phyloP scores from a whole-genome alignment of 1,140 invertebrate species.

The Periplaneta americana region DNA sequence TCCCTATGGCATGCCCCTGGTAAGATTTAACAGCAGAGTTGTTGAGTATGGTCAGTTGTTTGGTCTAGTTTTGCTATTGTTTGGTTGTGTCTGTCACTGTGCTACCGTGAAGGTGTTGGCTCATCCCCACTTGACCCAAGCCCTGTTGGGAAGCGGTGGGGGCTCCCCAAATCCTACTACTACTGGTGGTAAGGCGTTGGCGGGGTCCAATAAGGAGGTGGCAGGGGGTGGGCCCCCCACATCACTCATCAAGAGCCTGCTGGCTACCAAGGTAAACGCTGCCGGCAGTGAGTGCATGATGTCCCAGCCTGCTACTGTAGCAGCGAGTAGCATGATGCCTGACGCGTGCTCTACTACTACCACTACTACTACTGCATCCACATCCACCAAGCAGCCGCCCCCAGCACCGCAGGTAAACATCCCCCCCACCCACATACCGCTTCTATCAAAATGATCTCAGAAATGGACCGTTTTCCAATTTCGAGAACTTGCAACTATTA shows the following conservation, averaged over 20 bases:
- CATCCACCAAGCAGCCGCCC: background rate
- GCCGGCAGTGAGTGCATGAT: constrained; percentile 47
- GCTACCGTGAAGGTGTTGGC: constrained; percentile 44
- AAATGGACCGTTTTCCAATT: too few species aligned
- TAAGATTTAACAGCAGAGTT: constrained; percentile 14
- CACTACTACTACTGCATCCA: constrained; percentile 30
- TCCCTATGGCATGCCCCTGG: too few species aligned
- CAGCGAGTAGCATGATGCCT: constrained; percentile 30
- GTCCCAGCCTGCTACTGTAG: constrained; percentile 26
- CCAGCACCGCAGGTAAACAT: constrained; percentile 10
- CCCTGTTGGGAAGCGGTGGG: constrained; percentile 45
- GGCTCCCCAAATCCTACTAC: constrained; percentile 30
- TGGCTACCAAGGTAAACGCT: constrained; percentile 74
- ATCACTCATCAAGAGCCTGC: constrained; percentile 76
- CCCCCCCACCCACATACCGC: background rate
- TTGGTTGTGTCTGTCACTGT: constrained; percentile 12
- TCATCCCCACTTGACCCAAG: constrained; percentile 56
- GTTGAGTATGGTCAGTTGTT: constrained; percentile 19
- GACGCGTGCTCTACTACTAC: constrained; percentile 27
- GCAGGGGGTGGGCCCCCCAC: constrained; percentile 29
- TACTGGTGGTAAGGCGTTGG: constrained; percentile 30
- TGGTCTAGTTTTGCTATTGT: constrained; percentile 5
- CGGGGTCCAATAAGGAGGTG: constrained; percentile 9
- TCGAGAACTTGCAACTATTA: too few species aligned
- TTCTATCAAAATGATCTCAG: too few species aligned